phyloP scores from a whole-genome alignment of 1,140 invertebrate genomes.

The Drosophila triauraria region DNA sequence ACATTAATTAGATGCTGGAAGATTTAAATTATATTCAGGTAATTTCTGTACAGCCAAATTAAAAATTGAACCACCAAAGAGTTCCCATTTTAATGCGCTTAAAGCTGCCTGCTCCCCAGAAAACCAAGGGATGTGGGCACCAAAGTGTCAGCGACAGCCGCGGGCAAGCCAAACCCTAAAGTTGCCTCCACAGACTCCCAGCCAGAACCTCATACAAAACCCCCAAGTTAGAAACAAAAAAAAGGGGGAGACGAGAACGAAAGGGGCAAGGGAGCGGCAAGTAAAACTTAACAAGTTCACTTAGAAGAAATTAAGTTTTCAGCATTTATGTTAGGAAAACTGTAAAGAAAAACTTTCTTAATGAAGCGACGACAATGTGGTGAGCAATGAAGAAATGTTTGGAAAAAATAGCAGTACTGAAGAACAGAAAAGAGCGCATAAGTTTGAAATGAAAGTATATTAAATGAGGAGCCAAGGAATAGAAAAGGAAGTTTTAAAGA shows the following conservation, averaged over 20 bases:
- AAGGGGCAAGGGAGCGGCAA: conserved; percentile 4
- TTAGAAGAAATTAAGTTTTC: conserved; percentile 82
- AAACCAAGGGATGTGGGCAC: conserved; percentile 28
- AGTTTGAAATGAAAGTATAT: conserved; percentile 45
- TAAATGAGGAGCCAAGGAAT: conserved; percentile 24
- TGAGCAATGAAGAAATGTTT: conserved; percentile 64
- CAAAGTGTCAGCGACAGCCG: conserved; percentile 68
- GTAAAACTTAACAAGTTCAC: conserved; percentile 81
- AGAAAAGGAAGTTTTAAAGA: background rate
- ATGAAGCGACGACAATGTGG: conserved; percentile 81
- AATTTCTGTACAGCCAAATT: conserved; percentile 22
- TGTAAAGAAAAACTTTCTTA: conserved; percentile 81
- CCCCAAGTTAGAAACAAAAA: conserved; percentile 51
- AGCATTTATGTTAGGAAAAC: conserved; percentile 81
- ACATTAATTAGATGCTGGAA: conserved; percentile 2
- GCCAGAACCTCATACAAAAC: conserved; percentile 1
- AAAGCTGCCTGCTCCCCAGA: conserved; percentile 31
- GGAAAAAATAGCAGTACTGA: conserved; percentile 33
- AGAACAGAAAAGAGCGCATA: conserved; percentile 14
- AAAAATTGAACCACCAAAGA: conserved; percentile 28
- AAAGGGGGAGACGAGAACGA: conserved; percentile 10
- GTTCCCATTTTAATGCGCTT: conserved; percentile 68
- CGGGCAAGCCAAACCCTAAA: conserved; percentile 29
- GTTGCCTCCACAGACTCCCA: conserved; percentile 13
- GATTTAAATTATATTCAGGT: conserved; percentile 7